These are phyloP conservation scores for Pyrocephalus nanus DNA, from an alignment of 2,797 vertebrate species.

Conservation along the genomic window DNA sequence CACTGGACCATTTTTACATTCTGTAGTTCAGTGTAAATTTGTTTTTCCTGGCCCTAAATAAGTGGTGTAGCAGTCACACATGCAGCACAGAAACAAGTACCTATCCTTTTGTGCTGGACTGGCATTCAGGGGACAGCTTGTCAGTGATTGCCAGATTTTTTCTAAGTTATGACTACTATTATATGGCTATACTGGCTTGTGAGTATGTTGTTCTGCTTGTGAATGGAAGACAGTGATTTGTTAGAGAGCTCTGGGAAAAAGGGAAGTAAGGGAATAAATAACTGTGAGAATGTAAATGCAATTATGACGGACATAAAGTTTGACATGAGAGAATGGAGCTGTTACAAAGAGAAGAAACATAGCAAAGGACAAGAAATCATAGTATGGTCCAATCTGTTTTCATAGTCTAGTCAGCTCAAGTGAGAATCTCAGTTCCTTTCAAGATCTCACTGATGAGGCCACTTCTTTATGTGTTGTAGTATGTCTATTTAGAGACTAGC, in stretches of 20 bases:
- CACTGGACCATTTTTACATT: not conserved
- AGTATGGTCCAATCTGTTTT: not conserved
- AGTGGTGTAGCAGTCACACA: rapidly evolving
- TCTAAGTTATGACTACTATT: not conserved
- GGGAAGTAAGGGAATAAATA: not conserved
- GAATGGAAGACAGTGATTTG: not conserved
- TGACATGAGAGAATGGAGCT: not conserved
- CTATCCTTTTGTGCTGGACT: not conserved
- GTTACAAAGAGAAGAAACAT: not conserved
- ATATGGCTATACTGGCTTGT: not conserved
- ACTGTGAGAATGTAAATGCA: not conserved
- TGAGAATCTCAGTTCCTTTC: not conserved
- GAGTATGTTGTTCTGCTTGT: not conserved
- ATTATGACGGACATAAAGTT: not conserved
- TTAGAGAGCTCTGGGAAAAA: not conserved
- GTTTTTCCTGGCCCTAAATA: not conserved
- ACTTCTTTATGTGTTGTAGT: not conserved
- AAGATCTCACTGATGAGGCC: not conserved
- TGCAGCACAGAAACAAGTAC: not conserved
- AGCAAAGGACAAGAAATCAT: not conserved
- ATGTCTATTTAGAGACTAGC: not conserved
- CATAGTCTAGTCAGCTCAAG: not conserved
- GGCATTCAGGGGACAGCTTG: not conserved
- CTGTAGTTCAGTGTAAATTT: not conserved
- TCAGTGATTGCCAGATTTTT: not conserved